Conservation (phyloP, 2,797 vertebrate species). For the Sus cebifrons region DNA sequence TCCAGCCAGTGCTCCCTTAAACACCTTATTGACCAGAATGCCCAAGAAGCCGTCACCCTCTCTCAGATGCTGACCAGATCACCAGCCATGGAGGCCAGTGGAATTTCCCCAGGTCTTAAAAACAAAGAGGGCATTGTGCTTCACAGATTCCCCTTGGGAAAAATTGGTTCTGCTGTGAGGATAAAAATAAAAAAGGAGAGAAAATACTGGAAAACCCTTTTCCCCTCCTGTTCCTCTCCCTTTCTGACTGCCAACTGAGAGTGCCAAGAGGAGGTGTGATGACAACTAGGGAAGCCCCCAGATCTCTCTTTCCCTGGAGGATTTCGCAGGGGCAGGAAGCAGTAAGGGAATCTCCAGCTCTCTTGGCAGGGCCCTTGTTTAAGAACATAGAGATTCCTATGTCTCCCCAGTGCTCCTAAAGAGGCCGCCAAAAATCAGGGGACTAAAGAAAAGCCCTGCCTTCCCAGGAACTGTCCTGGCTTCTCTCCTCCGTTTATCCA, state of each 20-base stretch:
- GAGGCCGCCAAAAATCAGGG: background rate
- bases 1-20: background rate
- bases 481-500: background rate
- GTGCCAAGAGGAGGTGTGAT: conserved; percentile 1
- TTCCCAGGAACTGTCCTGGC: background rate
- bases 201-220: conserved; percentile 68
- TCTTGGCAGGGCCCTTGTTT: background rate
- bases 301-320: background rate
- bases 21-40: background rate
- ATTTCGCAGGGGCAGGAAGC: background rate
- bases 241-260: conserved; percentile 15
- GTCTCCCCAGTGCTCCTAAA: background rate
- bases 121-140: conserved; percentile 53
- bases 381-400: background rate
- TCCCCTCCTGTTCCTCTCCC: conserved; percentile 55
- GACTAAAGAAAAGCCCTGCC: background rate
- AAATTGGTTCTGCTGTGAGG: conserved; percentile 68
- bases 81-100: conserved; percentile 57
- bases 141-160: conserved; percentile 23
- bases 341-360: background rate
- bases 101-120: conserved; percentile 74
- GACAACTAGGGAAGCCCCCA: background rate
- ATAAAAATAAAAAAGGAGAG: conserved; percentile 71
- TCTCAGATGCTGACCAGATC: conserved; percentile 71
- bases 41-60: background rate